Percentiles rank a stretch among this genome's conserved stretches.
Evolutionary conservation across 1,140 invertebrate genomes (phyloP).

Genomic region (Aphis craccivora): DNA sequence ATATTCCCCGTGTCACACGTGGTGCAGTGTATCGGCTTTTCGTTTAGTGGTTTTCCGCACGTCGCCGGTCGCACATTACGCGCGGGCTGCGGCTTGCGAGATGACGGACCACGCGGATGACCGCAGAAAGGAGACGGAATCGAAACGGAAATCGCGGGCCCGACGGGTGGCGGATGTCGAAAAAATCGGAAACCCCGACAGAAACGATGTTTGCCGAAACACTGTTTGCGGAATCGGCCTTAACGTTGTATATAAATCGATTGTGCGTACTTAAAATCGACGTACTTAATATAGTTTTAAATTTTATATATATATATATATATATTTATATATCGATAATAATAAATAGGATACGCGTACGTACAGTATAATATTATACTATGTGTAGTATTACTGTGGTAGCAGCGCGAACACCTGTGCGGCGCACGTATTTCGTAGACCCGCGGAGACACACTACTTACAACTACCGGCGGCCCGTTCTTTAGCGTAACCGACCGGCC

Average conservation of each 20-base stretch:
- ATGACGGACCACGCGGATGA: not conserved
- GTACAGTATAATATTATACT: not conserved
- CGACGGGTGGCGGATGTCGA: no score
- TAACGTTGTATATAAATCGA: not conserved
- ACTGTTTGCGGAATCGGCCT: not conserved
- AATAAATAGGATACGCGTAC: not conserved
- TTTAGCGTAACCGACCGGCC: conserved; percentile 19
- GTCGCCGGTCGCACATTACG: conserved; percentile 35
- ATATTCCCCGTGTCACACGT: not conserved
- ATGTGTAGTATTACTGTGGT: not conserved
- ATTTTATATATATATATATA: no score
- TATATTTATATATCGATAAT: no score
- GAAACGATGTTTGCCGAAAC: not conserved
- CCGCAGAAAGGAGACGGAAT: not conserved
- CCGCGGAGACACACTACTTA: conserved; percentile 42
- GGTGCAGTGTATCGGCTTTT: not conserved
- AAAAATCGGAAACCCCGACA: not conserved
- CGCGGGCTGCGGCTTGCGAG: not conserved
- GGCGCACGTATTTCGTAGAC: conserved; percentile 29
- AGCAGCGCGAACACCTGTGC: conserved; percentile 19
- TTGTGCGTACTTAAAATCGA: no score
- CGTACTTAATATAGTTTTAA: no score
- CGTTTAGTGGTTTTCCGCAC: not conserved
- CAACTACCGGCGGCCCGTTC: conserved; percentile 29
- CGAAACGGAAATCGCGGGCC: not conserved